A percentile compares a stretch with the other conserved stretches of the same genome.
phyloP scores from a whole-genome alignment of 2,888 invertebrate species.

The Salticus scenicus region DNA sequence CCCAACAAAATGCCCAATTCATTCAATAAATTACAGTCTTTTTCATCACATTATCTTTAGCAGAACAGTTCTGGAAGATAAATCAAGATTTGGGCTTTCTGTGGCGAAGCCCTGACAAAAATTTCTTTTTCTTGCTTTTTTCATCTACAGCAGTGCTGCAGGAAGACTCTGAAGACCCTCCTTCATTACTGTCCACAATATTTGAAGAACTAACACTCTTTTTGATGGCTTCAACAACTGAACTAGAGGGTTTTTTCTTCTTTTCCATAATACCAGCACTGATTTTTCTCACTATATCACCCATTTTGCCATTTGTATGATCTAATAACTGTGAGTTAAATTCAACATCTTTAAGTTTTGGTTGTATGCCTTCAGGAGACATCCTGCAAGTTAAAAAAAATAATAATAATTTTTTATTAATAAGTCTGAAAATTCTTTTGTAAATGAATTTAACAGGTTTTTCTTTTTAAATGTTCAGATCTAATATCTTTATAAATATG shows the following conservation, averaged over 20 bases:
- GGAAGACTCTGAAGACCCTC: conserved; percentile 42
- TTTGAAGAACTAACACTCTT: conserved; percentile 57
- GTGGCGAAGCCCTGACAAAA: conserved; percentile 45
- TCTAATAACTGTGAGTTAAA: conserved; percentile 4
- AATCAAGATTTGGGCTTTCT: conserved; percentile 50
- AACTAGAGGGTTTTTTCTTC: conserved; percentile 37
- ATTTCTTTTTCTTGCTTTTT: conserved; percentile 51
- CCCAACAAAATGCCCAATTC: conserved; percentile 36
- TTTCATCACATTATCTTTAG: background rate
- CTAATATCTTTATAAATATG: no score
- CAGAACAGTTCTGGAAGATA: background rate
- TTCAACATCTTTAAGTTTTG: conserved; percentile 26
- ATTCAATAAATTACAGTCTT: background rate
- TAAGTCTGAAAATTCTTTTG: no score
- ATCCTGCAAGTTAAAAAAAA: background rate
- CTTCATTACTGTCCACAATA: conserved; percentile 28
- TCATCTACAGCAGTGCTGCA: conserved; percentile 38
- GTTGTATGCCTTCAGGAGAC: conserved; percentile 12
- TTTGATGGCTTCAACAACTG: conserved; percentile 36
- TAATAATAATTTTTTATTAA: no score
- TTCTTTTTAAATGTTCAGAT: no score
- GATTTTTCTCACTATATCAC: conserved; percentile 55
- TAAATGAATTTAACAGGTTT: no score
- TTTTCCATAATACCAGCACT: conserved; percentile 46
- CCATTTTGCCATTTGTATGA: conserved; percentile 47